Evolutionary conservation across 2,888 invertebrate species (phyloP).

Genomic region (Aspidiotus destructor): DNA sequence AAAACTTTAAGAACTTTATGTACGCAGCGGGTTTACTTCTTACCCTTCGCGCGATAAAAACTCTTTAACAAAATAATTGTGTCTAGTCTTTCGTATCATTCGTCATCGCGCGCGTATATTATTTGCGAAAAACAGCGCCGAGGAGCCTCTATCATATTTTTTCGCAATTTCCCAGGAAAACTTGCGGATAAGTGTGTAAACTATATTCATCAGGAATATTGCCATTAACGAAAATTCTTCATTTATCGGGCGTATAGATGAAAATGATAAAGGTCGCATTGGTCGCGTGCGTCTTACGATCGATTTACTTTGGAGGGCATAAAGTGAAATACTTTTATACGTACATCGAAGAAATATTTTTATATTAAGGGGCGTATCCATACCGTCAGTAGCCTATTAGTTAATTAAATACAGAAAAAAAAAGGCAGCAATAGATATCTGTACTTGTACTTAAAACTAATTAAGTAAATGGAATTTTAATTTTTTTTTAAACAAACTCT

Average conservation of each 20-base stretch:
- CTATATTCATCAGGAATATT: too few relatives aligned
- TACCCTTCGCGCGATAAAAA: too few relatives aligned
- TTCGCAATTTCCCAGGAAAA: too few relatives aligned
- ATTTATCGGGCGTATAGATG: too few relatives aligned
- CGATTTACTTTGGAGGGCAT: conserved; percentile 1
- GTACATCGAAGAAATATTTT: conserved; percentile 16
- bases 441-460: conserved; percentile 24
- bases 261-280: neutral
- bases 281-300: conserved; percentile 2
- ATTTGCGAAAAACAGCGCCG: too few relatives aligned
- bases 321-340: neutral
- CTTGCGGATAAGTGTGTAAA: too few relatives aligned
- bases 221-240: too few relatives aligned
- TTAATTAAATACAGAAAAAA: conserved; percentile 23
- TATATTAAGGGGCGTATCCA: conserved; percentile 27
- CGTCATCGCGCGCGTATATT: too few relatives aligned
- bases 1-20: conserved; percentile 7
- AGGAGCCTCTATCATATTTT: too few relatives aligned
- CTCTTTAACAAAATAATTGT: too few relatives aligned
- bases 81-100: too few relatives aligned
- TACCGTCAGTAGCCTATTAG: conserved; percentile 26
- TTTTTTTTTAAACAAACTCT: conserved; percentile 7
- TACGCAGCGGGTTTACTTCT: neutral
- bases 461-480: conserved; percentile 30
- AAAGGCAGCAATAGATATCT: neutral